Conservation (phyloP, 2,888 invertebrate species). For the Stegophylla sp. region DNA sequence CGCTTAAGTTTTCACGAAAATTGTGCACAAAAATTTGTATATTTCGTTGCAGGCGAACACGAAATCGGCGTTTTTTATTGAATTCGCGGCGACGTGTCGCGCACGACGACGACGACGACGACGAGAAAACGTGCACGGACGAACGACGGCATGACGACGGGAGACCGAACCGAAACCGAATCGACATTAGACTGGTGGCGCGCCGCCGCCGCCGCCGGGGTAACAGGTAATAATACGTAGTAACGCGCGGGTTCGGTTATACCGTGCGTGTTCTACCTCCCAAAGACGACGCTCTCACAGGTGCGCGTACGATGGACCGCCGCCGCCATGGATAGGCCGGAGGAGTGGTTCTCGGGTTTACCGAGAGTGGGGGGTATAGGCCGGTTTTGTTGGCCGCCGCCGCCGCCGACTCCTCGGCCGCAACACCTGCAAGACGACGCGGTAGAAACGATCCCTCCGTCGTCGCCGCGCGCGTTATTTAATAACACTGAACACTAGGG, state of each 20-base stretch:
- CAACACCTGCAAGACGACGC: not conserved
- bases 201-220: constrained; percentile 59
- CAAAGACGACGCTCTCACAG: constrained; percentile 16
- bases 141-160: not conserved
- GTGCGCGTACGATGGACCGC: constrained; percentile 43
- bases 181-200: constrained; percentile 56
- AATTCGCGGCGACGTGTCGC: not conserved
- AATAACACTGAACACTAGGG: too few relatives aligned
- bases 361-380: not conserved
- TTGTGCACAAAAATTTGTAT: not conserved
- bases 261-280: too few relatives aligned
- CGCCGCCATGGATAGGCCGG: not conserved
- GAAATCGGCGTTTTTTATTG: not conserved
- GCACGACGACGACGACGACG: not conserved
- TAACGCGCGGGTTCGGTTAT: too few relatives aligned
- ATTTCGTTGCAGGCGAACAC: too few relatives aligned
- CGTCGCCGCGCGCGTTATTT: not conserved
- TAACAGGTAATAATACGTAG: constrained; percentile 30
- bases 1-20: constrained; percentile 62
- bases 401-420: not conserved
- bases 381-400: not conserved
- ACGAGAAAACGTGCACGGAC: not conserved
- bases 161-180: constrained; percentile 17
- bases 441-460: not conserved
- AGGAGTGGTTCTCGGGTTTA: not conserved